Percentiles rank a stretch among this genome's conserved stretches.
Conservation (phyloP, 2,888 invertebrate genomes). For the Calameuta filiformis region DNA sequence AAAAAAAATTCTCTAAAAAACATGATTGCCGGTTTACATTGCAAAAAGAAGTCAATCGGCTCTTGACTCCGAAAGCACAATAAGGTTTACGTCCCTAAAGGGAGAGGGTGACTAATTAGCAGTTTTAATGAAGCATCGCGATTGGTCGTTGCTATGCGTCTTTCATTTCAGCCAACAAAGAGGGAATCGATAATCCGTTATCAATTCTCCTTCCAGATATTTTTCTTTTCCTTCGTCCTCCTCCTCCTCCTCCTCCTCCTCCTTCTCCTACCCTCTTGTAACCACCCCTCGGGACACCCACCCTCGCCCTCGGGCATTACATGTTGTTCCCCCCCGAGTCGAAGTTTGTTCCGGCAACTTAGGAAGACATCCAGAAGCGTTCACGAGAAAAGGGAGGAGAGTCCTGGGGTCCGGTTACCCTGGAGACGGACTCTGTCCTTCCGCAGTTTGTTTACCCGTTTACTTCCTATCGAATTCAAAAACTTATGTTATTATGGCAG, state of each 20-base stretch:
- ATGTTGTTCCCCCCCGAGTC: constrained; percentile 45
- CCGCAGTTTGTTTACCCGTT: constrained; percentile 42
- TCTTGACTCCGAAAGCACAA: too few relatives aligned
- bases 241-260: constrained; percentile 16
- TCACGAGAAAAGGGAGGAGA: constrained; percentile 38
- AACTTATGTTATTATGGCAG: constrained; percentile 19
- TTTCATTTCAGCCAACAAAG: background rate
- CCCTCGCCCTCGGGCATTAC: constrained; percentile 38
- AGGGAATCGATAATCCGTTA: constrained; percentile 2
- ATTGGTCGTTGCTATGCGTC: too few relatives aligned
- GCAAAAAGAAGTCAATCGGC: too few relatives aligned
- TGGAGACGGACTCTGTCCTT: constrained; percentile 52
- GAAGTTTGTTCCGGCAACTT: constrained; percentile 55
- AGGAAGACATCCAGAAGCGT: constrained; percentile 53
- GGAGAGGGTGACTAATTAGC: background rate
- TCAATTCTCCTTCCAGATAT: background rate
- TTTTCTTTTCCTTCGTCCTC: constrained; percentile 11
- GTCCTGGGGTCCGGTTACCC: constrained; percentile 53
- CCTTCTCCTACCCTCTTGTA: constrained; percentile 28
- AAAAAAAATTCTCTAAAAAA: too few relatives aligned
- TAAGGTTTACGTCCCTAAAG: too few relatives aligned
- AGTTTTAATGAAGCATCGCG: too few relatives aligned
- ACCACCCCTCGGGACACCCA: constrained; percentile 18
- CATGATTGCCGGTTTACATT: too few relatives aligned
- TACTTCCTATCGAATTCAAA: constrained; percentile 34